Evolutionary conservation across 2,888 invertebrate species (phyloP), one percentile per base, ranked within the genome.

Genomic region (Drosophila pseudotalamancana): DNA sequence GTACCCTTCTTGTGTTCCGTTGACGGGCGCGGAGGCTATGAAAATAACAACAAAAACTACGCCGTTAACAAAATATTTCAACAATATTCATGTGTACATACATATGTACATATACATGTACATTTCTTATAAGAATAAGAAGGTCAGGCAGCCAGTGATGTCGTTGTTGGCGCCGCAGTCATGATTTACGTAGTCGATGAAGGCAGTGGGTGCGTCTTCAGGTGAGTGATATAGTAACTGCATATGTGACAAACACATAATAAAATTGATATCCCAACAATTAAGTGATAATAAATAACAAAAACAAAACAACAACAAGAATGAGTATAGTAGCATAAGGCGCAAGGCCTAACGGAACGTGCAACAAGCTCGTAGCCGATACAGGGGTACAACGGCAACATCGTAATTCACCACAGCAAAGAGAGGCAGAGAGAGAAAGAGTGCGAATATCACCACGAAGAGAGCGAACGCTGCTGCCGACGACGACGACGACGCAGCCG

Each of bases 301-400:
- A 48, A 34, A 19, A 34, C 21, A 54, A 27, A 43, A 14, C 21
- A 51, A 54, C 34, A 61, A 25, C 34, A 31, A 18, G 6, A 49
- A 16, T 21, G 12, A 35, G 14, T 34, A 46, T 46, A 32, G 16
- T 27, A 75, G 40, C 66, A 66, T 51, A 61, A 64, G 71, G 54
- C 54, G 54, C 61, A 57, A 57, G 53, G 77, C 49, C 72, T 66
- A 73, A 76, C 73, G 77, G 72, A 73, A 73, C 73, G 73, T 73
- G 76, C 76, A 66, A 76, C 73, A 76, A 76, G 54, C 54, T 23
- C 43, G 49, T 37, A 43, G 29, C 40, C 61, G 27, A 34, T 29
- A 27, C 34, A 14, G 23, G 23, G 46, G 32, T 29, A 49, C 19
- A 43, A 55, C 32, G 42, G 11, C 50, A 32, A 34, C 43, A 11